Conservation (phyloP, 2,888 invertebrate genomes). For the Drosophila anomalata region DNA sequence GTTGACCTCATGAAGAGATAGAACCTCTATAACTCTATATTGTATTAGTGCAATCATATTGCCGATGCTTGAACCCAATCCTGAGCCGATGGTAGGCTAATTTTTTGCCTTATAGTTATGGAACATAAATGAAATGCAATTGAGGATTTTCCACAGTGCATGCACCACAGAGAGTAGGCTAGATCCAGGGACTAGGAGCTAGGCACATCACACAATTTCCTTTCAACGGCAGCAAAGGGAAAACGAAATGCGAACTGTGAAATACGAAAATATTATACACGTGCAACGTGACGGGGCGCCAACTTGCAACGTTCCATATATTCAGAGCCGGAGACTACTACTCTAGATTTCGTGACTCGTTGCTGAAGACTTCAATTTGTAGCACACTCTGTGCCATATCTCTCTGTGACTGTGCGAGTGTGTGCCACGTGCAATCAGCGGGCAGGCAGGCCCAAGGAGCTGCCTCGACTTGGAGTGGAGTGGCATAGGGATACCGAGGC, state of each 20-base stretch:
- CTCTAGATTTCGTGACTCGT: slow-evolving; percentile 77
- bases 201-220: slow-evolving; percentile 57
- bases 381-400: slow-evolving; percentile 48
- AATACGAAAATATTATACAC: slow-evolving; percentile 46
- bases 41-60: too few relatives aligned
- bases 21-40: not conserved
- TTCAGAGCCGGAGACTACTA: slow-evolving; percentile 64
- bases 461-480: slow-evolving; percentile 56
- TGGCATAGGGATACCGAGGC: slow-evolving; percentile 21
- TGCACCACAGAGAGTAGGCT: slow-evolving; percentile 12
- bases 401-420: slow-evolving; percentile 33
- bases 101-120: not conserved
- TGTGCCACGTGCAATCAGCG: slow-evolving; percentile 74
- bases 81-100: too few relatives aligned
- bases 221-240: slow-evolving; percentile 62
- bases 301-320: slow-evolving; percentile 61
- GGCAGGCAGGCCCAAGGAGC: slow-evolving; percentile 37
- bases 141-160: slow-evolving; percentile 10
- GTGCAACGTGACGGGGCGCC: slow-evolving; percentile 38
- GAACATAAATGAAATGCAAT: not conserved
- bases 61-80: too few relatives aligned
- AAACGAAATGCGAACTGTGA: slow-evolving; percentile 58
- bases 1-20: too few relatives aligned
- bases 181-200: slow-evolving; percentile 24
- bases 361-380: slow-evolving; percentile 76